Conservation (phyloP, 2,113 vertebrate genomes). For the Alces alces region DNA sequence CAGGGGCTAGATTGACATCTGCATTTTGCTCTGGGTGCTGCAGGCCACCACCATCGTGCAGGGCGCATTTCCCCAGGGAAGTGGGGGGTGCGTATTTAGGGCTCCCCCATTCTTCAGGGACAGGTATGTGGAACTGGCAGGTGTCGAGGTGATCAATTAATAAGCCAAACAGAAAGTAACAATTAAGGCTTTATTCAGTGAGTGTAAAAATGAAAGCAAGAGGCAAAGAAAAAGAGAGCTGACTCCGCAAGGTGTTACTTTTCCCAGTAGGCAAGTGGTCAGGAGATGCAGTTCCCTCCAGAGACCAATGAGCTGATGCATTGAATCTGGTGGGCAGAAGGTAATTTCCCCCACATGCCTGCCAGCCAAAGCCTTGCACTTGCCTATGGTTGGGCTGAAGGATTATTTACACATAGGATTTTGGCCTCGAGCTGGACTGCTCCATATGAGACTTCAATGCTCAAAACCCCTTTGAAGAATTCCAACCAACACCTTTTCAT, state of each 20-base stretch:
- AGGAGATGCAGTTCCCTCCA: not conserved
- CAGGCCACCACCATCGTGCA: not conserved
- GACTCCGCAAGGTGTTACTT: accelerated
- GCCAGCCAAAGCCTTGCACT: not conserved
- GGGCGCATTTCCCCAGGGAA: not conserved
- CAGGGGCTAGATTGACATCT: not conserved
- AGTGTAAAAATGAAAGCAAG: not conserved
- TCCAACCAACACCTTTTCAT: not conserved
- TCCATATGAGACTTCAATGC: not conserved
- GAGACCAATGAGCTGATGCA: not conserved
- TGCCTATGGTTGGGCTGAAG: not conserved
- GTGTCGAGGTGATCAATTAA: not conserved
- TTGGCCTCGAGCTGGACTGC: not conserved
- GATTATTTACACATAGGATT: not conserved
- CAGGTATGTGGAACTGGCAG: not conserved
- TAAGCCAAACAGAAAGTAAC: not conserved
- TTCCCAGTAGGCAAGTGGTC: not conserved
- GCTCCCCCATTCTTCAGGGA: not conserved
- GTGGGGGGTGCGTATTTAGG: not conserved
- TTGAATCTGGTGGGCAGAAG: not conserved
- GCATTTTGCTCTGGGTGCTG: not conserved
- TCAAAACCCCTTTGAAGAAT: not conserved
- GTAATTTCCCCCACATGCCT: not conserved
- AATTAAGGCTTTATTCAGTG: not conserved
- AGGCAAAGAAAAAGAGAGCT: not conserved